phyloP scores from a whole-genome alignment of 2,797 vertebrate genomes.

The Poecilia velifera region DNA sequence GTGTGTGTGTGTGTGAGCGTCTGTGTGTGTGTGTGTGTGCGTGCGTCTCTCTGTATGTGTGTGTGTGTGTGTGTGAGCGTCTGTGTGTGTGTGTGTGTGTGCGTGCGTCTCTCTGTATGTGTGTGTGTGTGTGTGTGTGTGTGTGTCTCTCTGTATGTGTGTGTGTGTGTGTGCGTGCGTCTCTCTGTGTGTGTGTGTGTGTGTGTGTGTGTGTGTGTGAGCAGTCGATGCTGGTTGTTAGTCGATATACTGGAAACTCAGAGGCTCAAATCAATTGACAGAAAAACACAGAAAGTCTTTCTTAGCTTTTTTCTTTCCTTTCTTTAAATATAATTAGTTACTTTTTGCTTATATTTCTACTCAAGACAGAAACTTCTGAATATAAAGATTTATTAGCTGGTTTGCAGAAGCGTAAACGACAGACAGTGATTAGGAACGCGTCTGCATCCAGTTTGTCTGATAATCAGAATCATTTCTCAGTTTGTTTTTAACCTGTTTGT shows the following conservation, averaged over 20 bases:
- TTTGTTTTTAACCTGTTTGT: not conserved
- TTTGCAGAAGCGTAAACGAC: constrained; percentile 16
- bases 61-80: not conserved
- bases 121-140: too few relatives aligned
- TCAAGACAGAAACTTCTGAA: not conserved
- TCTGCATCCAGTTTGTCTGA: not conserved
- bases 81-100: constrained; percentile 23
- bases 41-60: too few relatives aligned
- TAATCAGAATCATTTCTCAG: not conserved
- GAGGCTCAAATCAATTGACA: constrained; percentile 49
- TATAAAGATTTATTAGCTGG: constrained; percentile 3
- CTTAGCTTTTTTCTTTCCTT: constrained; percentile 5
- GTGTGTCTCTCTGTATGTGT: too few relatives aligned
- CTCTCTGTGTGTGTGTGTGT: too few relatives aligned
- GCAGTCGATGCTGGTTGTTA: constrained; percentile 61
- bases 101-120: too few relatives aligned
- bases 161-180: too few relatives aligned
- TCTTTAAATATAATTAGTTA: not conserved
- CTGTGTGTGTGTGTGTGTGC: too few relatives aligned
- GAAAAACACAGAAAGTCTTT: constrained; percentile 29
- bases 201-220: not conserved
- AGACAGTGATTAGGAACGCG: not conserved
- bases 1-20: not conserved
- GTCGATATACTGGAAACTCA: constrained; percentile 44
- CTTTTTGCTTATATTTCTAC: not conserved